Base-by-base conservation (phyloP, 2,888 invertebrate genomes). In the Mimumesa dahlbomi region DNA sequence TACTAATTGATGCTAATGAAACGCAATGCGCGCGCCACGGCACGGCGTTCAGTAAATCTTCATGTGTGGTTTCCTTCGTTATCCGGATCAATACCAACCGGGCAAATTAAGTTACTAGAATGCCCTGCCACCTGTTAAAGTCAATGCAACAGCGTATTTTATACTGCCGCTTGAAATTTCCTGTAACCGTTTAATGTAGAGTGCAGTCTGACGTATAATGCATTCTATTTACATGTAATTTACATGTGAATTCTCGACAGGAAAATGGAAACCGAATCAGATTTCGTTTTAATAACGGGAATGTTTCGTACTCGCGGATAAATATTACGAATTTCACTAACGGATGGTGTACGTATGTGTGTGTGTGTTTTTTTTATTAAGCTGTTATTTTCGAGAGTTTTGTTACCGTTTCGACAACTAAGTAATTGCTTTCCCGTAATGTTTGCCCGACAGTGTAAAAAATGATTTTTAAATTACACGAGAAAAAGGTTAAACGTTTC, bases 1-100 rank as follows among this genome's bases (percentile, higher is more conserved):
- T n/a, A n/a, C 25, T 53, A 53, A 66, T 53, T 21, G 63, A 5
- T 42, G 34, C 22, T 62, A 53, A 53, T 42, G 46, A 66, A 52
- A 29, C 19, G 11, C n/a, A 19, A 31, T 16, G 21, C 53, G 19
- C 40, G 2, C 14, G n/a, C 6, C 25, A 1, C 22, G 4, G n/a
- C 34, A 9, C 1, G n/a, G 31, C 6, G 14, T 45, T 13, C 21
- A 13, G 21, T 14, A n/a, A 19, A 46, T 29, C 42, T 63, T 66
- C 48, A 7, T 65, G 5, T n/a, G 34, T 34, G 1, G 54, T 64
- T 52, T 52, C 25, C 31, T 64, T 58, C 18, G 9, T 52, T 52
- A 52, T 21, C 29, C 11, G 2, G 18, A 50, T 64, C 43, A 19
- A 49, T 49, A 16, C 21, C 18, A 18, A 16, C 4, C 7, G 2